These are phyloP conservation scores for Scleropages formosus DNA, from an alignment of 2,797 vertebrate genomes.

Conservation along the genomic window DNA sequence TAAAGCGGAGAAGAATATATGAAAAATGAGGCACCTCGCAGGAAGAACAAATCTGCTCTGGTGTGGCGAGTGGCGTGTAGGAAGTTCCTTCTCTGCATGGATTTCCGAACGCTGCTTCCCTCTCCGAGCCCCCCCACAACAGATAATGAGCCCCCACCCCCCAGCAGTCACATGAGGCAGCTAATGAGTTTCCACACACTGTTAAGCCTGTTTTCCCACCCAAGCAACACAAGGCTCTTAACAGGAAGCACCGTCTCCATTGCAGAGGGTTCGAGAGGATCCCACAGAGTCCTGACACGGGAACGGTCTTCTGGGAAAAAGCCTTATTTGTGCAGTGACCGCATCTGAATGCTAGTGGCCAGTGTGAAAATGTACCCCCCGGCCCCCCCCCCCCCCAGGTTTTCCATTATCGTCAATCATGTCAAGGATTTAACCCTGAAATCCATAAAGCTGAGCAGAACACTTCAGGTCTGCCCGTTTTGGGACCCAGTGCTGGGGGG, in stretches of 20 bases:
- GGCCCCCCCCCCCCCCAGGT: background rate
- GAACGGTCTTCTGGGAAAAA: background rate
- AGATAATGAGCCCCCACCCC: no score
- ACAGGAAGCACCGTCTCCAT: background rate
- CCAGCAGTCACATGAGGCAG: background rate
- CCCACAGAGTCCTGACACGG: background rate
- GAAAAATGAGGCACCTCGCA: background rate
- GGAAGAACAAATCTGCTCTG: background rate
- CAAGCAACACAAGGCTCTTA: background rate
- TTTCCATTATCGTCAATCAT: conserved; percentile 31
- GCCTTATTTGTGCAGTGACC: background rate
- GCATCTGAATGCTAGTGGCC: background rate
- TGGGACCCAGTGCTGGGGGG: conserved; percentile 33
- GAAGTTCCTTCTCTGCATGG: background rate
- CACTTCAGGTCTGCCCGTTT: background rate
- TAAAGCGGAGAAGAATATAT: background rate
- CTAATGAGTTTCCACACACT: background rate
- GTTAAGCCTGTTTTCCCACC: background rate
- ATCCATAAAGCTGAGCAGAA: conserved; percentile 33
- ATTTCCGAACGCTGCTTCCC: background rate
- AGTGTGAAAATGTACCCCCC: background rate
- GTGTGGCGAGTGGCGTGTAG: background rate
- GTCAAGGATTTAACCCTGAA: conserved; percentile 31
- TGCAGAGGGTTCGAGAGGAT: background rate
- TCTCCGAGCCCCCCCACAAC: background rate